Conservation (phyloP, 2,888 invertebrate genomes). For the Drosophila affinis region DNA sequence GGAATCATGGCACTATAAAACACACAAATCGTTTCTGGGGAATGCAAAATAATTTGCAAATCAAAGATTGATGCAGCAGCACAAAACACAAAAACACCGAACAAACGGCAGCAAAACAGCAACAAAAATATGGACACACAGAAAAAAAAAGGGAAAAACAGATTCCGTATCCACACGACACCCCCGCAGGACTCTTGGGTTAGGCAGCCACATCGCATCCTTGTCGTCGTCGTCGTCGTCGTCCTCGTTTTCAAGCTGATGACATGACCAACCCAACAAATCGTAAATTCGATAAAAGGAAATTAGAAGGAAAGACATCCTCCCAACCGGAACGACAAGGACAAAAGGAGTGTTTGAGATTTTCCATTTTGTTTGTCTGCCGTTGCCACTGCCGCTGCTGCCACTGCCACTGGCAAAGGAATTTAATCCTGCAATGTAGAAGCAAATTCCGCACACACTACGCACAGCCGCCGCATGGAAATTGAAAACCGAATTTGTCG, state of each 20-base stretch:
- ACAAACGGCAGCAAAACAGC: conserved; percentile 11
- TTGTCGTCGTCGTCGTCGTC: conserved; percentile 26
- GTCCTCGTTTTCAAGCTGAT: conserved; percentile 54
- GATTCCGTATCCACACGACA: conserved; percentile 15
- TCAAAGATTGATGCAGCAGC: conserved; percentile 47
- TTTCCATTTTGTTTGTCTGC: conserved; percentile 27
- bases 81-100: not conserved
- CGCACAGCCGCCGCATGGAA: conserved; percentile 45
- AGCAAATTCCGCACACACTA: conserved; percentile 61
- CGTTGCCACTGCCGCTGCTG: not conserved
- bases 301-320: conserved; percentile 71
- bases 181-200: conserved; percentile 18
- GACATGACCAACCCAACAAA: conserved; percentile 73
- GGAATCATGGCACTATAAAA: conserved; percentile 38
- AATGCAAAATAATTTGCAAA: conserved; percentile 57
- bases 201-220: conserved; percentile 27
- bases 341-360: conserved; percentile 20
- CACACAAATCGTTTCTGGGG: conserved; percentile 57
- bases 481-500: conserved; percentile 54
- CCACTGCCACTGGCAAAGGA: conserved; percentile 37
- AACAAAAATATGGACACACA: conserved; percentile 3
- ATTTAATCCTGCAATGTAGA: conserved; percentile 70
- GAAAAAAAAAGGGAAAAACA: conserved; percentile 23
- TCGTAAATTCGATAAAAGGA: conserved; percentile 80
- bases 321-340: conserved; percentile 41